phyloP scores from a whole-genome alignment of 2,797 vertebrate genomes.

The Psittacula derbiana region DNA sequence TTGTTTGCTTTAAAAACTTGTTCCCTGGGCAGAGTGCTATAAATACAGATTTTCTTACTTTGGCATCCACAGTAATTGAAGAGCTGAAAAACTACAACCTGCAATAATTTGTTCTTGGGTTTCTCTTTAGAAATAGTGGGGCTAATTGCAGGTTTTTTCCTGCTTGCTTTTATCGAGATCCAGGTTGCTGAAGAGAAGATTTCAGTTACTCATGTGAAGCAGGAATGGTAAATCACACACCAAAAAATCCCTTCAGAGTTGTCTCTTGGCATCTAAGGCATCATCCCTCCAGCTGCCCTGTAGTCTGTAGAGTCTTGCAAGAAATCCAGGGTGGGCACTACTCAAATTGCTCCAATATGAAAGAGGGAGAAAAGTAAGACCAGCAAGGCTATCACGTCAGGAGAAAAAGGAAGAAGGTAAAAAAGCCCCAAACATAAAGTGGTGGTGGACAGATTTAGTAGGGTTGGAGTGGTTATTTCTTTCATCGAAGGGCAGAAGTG shows the following conservation, averaged over 20 bases:
- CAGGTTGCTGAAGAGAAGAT: background rate
- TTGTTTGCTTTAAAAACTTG: background rate
- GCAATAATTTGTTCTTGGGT: background rate
- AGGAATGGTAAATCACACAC: background rate
- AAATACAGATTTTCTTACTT: background rate
- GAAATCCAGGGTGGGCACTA: background rate
- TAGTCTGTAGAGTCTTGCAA: background rate
- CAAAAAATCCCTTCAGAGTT: background rate
- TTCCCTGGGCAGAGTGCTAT: background rate
- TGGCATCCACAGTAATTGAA: background rate
- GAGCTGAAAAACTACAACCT: background rate
- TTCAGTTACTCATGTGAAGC: background rate
- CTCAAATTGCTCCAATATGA: background rate
- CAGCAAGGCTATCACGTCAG: background rate
- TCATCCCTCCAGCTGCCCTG: background rate
- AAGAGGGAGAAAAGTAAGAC: background rate
- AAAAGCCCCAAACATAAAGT: background rate
- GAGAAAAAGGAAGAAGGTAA: fast-evolving
- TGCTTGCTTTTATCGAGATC: background rate
- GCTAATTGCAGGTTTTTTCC: background rate
- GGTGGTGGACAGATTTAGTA: background rate
- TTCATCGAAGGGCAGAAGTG: background rate
- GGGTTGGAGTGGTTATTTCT: background rate
- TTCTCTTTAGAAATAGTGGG: background rate
- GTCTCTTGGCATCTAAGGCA: background rate